These are phyloP conservation scores for Ophonus ardosiacus DNA, from an alignment of 2,888 invertebrate genomes.

Conservation along the genomic window DNA sequence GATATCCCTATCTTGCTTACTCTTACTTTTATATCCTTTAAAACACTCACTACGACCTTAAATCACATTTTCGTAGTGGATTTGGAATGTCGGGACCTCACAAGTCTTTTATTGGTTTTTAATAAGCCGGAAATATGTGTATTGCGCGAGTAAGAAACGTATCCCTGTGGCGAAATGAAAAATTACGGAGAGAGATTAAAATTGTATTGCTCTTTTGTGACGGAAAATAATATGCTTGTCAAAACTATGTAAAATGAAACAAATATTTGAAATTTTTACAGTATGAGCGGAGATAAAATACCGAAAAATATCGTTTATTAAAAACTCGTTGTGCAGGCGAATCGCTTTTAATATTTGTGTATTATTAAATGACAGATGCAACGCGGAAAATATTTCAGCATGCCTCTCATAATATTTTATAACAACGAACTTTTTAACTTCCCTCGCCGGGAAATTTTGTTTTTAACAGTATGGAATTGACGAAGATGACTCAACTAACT, in stretches of 20 bases:
- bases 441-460: not conserved
- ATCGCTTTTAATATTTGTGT: constrained; percentile 42
- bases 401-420: constrained; percentile 33
- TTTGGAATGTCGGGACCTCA: not conserved
- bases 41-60: constrained; percentile 24
- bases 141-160: constrained; percentile 13
- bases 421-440: constrained; percentile 26
- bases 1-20: not conserved
- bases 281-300: constrained; percentile 31
- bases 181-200: constrained; percentile 36
- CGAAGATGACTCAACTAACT: constrained; percentile 15
- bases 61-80: constrained; percentile 37
- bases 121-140: constrained; percentile 23
- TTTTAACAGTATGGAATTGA: not conserved
- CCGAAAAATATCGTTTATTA: constrained; percentile 44
- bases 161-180: constrained; percentile 7
- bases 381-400: constrained; percentile 20
- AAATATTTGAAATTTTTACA: constrained; percentile 46
- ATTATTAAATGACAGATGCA: constrained; percentile 43
- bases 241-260: constrained; percentile 46
- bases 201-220: constrained; percentile 28
- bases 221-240: constrained; percentile 41
- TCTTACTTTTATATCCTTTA: not conserved
- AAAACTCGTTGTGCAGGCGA: constrained; percentile 27
- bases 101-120: constrained; percentile 1